Base-by-base conservation (phyloP, 2,888 invertebrate genomes). In the Girardia tigrina region DNA sequence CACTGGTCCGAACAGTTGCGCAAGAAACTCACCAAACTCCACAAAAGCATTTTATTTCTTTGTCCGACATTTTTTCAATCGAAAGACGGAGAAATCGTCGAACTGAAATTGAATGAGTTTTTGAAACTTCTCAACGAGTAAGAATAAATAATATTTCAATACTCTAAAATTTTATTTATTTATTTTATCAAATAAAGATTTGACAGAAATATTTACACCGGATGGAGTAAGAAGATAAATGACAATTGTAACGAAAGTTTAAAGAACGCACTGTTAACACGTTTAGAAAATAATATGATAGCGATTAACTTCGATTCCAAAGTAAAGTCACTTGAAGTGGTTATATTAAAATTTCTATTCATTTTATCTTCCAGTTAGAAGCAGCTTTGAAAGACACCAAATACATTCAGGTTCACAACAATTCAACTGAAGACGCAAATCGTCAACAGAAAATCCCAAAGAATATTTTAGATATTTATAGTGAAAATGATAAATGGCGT, bases 1-100 rank as follows among this genome's bases (percentile, higher is more conserved):
- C 56, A 56, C 23, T 56, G 56, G 56, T 56, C 56, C 6, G 56
- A 56, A 56, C 56, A 56, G n/a, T 56, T 56, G 56, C n/a, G 56
- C n/a, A 56, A 56, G 23, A 56, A 56, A n/a, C n/a, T 56, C 8
- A 56, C 4, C 56, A 56, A 56, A 56, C 23, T 56, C n/a, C 23
- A 56, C n/a, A 56, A 56, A 6, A 56, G 4, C 2, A 56, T 16
- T 56, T n/a, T 56, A 56, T 56, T 56, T 56, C n/a, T 56, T 20
- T 56, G 56, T 56, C 56, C 56, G 23, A 56, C 56, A 56, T 56
- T 56, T 56, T 56, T 56, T 23, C 6, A 56, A 2, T 56, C 56
- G n/a, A 4, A 8, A 4, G n/a, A 56, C n/a, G 56, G 56, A n/a
- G 4, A 8, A 16, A 56, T 56, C 23, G 56, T 56, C 56, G 2